phyloP scores from a whole-genome alignment of 2,113 vertebrate genomes.

The Caloenas nicobarica region DNA sequence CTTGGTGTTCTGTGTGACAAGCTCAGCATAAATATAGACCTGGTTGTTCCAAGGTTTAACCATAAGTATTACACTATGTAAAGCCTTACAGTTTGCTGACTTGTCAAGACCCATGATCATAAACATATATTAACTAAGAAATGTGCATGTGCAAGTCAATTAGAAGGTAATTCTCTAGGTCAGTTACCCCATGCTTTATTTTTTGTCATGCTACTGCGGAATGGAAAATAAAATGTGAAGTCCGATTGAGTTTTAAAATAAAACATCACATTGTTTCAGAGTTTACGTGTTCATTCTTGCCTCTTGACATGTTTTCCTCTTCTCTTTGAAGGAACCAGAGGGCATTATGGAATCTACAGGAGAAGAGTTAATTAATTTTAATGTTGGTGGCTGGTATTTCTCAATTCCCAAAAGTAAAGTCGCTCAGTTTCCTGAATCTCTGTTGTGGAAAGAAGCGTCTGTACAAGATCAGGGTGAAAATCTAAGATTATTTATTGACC shows the following conservation, averaged over 20 bases:
- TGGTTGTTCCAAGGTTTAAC: background rate
- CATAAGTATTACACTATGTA: no score
- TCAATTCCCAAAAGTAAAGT: conserved; percentile 64
- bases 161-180: background rate
- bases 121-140: background rate
- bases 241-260: background rate
- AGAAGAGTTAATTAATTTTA: conserved; percentile 61
- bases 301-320: background rate
- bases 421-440: conserved; percentile 62
- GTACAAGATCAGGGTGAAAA: conserved; percentile 27
- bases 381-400: conserved; percentile 70
- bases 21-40: background rate
- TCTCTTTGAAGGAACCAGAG: conserved; percentile 36
- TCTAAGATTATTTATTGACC: conserved; percentile 65
- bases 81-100: background rate
- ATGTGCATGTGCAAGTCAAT: no score
- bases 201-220: background rate
- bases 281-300: background rate
- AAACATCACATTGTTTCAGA: background rate
- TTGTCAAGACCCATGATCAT: background rate
- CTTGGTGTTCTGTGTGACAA: background rate
- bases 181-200: background rate
- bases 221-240: background rate
- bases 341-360: background rate
- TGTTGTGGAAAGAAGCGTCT: conserved; percentile 68